Conservation (phyloP, 2,797 vertebrate species). For the Acanthurus tractus region DNA sequence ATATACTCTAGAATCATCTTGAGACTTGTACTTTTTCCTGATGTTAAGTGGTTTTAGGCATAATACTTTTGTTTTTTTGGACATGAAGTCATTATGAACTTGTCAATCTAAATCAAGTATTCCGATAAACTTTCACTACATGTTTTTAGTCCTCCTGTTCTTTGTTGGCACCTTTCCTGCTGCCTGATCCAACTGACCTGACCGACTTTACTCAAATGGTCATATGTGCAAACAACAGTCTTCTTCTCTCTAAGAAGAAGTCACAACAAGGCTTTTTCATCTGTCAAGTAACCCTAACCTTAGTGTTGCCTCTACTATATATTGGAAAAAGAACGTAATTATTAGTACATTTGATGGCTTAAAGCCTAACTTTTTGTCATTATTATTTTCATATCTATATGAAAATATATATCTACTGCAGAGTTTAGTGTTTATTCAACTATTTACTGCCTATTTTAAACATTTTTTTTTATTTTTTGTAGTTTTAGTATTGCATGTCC, state of each 20-base stretch:
- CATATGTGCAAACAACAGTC: background rate
- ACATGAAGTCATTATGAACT: background rate
- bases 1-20: background rate
- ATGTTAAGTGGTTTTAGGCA: background rate
- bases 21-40: background rate
- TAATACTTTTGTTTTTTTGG: background rate
- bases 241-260: background rate
- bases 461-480: background rate
- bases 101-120: background rate
- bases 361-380: background rate
- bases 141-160: background rate
- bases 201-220: background rate
- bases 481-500: background rate
- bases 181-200: slow-evolving; percentile 6
- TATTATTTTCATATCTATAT: background rate
- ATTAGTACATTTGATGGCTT: background rate
- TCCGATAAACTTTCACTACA: background rate
- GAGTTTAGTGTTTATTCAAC: background rate
- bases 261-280: background rate
- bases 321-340: background rate
- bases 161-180: background rate
- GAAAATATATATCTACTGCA: background rate
- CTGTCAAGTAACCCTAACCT: background rate
- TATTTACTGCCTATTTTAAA: background rate
- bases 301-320: background rate